Evolutionary conservation across 2,113 vertebrate genomes (phyloP).

Genomic region (Bos javanicus): DNA sequence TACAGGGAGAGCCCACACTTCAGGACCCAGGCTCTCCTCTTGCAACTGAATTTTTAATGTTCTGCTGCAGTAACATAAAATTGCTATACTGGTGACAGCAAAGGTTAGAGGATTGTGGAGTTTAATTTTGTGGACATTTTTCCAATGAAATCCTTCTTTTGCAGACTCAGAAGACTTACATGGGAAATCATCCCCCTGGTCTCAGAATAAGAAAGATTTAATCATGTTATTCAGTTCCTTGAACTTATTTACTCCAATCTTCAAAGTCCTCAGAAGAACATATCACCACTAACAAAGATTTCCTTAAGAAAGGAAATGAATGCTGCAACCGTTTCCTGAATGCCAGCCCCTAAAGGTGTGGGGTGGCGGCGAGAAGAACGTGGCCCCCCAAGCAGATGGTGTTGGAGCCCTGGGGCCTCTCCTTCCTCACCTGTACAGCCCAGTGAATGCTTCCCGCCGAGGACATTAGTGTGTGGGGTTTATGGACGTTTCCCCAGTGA

Average conservation of each 20-base stretch:
- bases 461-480: too few species aligned
- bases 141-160: background rate
- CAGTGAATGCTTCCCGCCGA: background rate
- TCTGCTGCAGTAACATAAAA: background rate
- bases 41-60: background rate
- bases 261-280: background rate
- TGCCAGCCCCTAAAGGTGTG: background rate
- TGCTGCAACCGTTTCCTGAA: background rate
- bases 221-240: background rate
- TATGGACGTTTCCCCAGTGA: background rate
- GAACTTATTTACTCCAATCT: background rate
- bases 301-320: background rate
- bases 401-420: background rate
- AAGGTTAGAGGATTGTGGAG: background rate
- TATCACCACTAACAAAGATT: background rate
- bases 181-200: background rate
- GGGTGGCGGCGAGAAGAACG: rapidly evolving
- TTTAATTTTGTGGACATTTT: background rate
- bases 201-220: background rate
- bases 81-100: rapidly evolving
- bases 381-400: background rate
- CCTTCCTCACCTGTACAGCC: too few species aligned
- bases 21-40: background rate
- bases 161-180: background rate
- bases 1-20: rapidly evolving